These are phyloP conservation scores for Psix sp. DNA, from an alignment of 1,140 invertebrate species.

Conservation along the genomic window DNA sequence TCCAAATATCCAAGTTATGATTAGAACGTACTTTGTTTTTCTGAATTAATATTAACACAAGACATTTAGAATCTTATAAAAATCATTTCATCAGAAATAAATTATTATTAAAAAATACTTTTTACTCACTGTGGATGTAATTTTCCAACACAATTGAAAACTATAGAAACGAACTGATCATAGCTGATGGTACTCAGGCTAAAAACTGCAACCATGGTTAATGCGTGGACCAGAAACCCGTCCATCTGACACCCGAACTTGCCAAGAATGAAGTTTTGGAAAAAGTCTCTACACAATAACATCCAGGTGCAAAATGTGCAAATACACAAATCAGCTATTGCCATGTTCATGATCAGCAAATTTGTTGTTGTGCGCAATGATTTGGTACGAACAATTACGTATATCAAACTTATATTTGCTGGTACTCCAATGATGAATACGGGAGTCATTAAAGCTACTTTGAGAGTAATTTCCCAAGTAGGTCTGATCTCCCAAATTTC, in stretches of 20 bases:
- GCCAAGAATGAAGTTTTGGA: slow-evolving; percentile 86
- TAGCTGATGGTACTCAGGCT: slow-evolving; percentile 89
- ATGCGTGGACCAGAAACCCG: slow-evolving; percentile 82
- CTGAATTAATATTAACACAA: slow-evolving; percentile 30
- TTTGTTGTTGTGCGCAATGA: slow-evolving; percentile 87
- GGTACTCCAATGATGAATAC: slow-evolving; percentile 83
- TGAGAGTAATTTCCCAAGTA: slow-evolving; percentile 80
- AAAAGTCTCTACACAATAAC: slow-evolving; percentile 83
- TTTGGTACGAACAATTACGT: slow-evolving; percentile 82
- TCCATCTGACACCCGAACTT: slow-evolving; percentile 83
- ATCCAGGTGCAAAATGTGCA: slow-evolving; percentile 86
- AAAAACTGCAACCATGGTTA: slow-evolving; percentile 84
- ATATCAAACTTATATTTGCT: slow-evolving; percentile 84
- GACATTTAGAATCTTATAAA: not conserved
- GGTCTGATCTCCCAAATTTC: slow-evolving; percentile 80
- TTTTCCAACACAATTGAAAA: slow-evolving; percentile 82
- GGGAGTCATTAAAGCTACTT: slow-evolving; percentile 79
- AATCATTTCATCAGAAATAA: not conserved
- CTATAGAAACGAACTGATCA: slow-evolving; percentile 87
- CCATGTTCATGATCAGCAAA: slow-evolving; percentile 88
- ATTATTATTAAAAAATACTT: slow-evolving; percentile 6
- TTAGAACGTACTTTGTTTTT: slow-evolving; percentile 80
- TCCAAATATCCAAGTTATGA: slow-evolving; percentile 83
- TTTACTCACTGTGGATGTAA: slow-evolving; percentile 77
- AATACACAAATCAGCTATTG: slow-evolving; percentile 85